Evolutionary conservation across 2,888 invertebrate genomes (phyloP).

Genomic region (Lacanobia oleracea): DNA sequence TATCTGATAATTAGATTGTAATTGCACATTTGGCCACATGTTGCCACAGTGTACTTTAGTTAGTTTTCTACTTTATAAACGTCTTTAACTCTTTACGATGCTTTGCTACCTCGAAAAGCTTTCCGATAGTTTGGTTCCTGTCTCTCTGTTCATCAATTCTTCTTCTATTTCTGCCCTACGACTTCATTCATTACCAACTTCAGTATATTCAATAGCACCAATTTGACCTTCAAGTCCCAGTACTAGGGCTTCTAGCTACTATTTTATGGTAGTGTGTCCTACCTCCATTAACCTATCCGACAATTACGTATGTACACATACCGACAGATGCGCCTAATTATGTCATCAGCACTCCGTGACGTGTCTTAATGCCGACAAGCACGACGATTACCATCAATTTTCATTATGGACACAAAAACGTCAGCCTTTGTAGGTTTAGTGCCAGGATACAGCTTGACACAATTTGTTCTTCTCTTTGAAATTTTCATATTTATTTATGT

Average conservation of each 20-base stretch:
- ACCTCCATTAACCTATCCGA: conserved; percentile 52
- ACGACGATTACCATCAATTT: conserved; percentile 56
- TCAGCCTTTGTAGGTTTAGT: conserved; percentile 32
- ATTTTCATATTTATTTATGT: background rate
- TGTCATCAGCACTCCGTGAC: conserved; percentile 59
- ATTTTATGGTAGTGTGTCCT: conserved; percentile 18
- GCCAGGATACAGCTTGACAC: conserved; percentile 3
- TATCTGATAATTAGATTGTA: background rate
- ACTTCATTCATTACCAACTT: background rate
- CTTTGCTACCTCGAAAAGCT: background rate
- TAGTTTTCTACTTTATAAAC: background rate
- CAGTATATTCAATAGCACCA: background rate
- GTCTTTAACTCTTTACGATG: background rate
- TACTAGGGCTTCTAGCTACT: conserved; percentile 1
- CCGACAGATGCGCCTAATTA: conserved; percentile 58
- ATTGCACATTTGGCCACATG: background rate
- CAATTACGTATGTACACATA: conserved; percentile 48
- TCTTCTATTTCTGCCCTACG: background rate
- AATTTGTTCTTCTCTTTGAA: background rate
- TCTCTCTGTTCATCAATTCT: background rate
- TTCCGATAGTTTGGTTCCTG: background rate
- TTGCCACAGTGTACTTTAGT: background rate
- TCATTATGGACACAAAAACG: conserved; percentile 47
- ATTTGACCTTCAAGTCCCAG: conserved; percentile 27
- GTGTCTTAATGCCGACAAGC: conserved; percentile 47